These are phyloP conservation scores for Toxonevra muliebris DNA, from an alignment of 2,888 invertebrate genomes.

Conservation along the genomic window DNA sequence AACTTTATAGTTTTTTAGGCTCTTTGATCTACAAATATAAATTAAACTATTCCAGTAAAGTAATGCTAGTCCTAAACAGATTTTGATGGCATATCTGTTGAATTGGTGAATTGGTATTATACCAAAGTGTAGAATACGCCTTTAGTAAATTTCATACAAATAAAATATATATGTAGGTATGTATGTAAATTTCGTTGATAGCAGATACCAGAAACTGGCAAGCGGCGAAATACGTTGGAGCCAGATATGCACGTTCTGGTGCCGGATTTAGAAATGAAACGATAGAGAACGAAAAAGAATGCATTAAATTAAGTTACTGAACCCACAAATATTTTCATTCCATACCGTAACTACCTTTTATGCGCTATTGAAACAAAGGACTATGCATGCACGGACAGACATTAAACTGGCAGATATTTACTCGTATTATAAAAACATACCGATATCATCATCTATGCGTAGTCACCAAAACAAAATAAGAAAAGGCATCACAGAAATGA, in stretches of 20 bases:
- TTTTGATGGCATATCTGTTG: no score
- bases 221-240: constrained; percentile 13
- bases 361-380: no score
- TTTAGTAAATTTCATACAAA: not conserved
- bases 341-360: constrained; percentile 1
- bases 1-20: no score
- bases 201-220: not conserved
- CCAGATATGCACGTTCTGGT: constrained; percentile 20
- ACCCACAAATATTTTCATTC: constrained; percentile 19
- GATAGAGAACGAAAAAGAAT: constrained; percentile 5
- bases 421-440: not conserved
- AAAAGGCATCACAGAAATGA: not conserved
- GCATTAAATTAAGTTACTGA: constrained; percentile 3
- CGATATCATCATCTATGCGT: constrained; percentile 9
- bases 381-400: constrained; percentile 1
- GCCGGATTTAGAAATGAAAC: not conserved
- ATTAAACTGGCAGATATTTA: not conserved
- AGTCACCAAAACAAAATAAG: constrained; percentile 7
- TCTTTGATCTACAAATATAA: no score
- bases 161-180: not conserved
- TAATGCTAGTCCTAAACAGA: no score
- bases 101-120: no score
- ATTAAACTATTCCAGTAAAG: no score
- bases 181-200: not conserved
- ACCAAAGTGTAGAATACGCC: no score